A percentile compares a stretch with the other conserved stretches of the same genome.
These are phyloP conservation scores for Plecturocebus donacophilus DNA, from an alignment of 2,113 vertebrate species.

Conservation along the genomic window DNA sequence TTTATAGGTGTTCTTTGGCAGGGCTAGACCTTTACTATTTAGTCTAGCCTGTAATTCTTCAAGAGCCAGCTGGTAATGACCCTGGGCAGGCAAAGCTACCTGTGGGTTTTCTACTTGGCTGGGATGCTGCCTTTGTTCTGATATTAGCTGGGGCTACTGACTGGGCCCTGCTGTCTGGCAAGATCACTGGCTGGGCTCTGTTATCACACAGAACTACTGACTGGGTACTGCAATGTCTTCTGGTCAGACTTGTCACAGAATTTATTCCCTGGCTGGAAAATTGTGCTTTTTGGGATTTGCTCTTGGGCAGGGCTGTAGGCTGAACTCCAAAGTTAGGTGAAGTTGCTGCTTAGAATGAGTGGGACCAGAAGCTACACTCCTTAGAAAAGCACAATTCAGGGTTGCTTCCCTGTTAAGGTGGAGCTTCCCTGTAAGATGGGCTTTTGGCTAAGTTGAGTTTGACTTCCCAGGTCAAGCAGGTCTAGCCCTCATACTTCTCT, in stretches of 20 bases:
- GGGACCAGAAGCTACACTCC: not conserved
- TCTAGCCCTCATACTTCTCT: not conserved
- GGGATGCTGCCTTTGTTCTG: not conserved
- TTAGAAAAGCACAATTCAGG: not conserved
- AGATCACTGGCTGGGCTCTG: not conserved
- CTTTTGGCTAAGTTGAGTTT: not conserved
- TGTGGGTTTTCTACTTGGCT: not conserved
- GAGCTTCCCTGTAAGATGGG: not conserved
- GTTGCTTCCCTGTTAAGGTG: not conserved
- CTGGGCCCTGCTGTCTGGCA: not conserved
- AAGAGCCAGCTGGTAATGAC: not conserved
- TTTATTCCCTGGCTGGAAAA: not conserved
- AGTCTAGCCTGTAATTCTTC: not conserved
- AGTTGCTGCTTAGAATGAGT: not conserved
- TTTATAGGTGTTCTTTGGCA: not conserved
- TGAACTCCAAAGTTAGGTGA: not conserved
- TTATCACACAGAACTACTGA: not conserved
- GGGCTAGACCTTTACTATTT: not conserved
- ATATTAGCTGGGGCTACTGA: not conserved
- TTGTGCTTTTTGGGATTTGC: not conserved
- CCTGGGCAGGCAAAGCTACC: not conserved
- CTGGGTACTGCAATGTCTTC: not conserved
- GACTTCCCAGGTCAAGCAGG: not conserved
- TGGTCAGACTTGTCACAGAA: not conserved
- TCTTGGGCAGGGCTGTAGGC: not conserved